Evolutionary conservation across 1,140 invertebrate genomes (phyloP).

Genomic region (Drosophila sproati): DNA sequence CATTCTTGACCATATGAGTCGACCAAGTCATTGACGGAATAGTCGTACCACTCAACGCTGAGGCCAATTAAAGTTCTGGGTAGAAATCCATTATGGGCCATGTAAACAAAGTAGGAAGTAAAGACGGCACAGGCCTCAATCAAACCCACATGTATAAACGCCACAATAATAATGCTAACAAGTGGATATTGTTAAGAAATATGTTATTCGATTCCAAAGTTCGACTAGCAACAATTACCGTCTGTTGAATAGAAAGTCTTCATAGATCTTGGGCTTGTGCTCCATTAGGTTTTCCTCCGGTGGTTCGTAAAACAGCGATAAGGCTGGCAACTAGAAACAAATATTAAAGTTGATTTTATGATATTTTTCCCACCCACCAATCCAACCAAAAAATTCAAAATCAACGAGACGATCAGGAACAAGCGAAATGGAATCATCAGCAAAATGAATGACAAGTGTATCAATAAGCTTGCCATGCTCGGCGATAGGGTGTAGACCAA

Average conservation of each 20-base stretch:
- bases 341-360: neutral
- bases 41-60: slow-evolving; percentile 28
- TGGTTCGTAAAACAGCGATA: slow-evolving; percentile 39
- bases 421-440: slow-evolving; percentile 41
- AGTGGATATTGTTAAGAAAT: neutral
- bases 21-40: slow-evolving; percentile 23
- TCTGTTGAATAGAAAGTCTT: slow-evolving; percentile 52
- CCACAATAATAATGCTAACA: slow-evolving; percentile 44
- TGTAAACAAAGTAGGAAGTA: slow-evolving; percentile 43
- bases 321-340: slow-evolving; percentile 38
- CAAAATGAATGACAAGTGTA: neutral
- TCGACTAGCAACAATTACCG: slow-evolving; percentile 6
- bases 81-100: slow-evolving; percentile 50
- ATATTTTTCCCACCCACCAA: slow-evolving; percentile 33
- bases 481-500: slow-evolving; percentile 44
- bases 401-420: slow-evolving; percentile 16
- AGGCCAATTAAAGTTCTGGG: slow-evolving; percentile 33
- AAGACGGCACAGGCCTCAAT: slow-evolving; percentile 52
- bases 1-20: slow-evolving; percentile 68
- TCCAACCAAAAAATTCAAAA: slow-evolving; percentile 34
- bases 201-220: neutral
- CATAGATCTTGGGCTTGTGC: slow-evolving; percentile 44
- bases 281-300: slow-evolving; percentile 49
- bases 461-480: slow-evolving; percentile 15
- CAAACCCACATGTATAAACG: slow-evolving; percentile 47